These are phyloP conservation scores for Nestor notabilis DNA, from an alignment of 2,113 vertebrate species.

Conservation along the genomic window DNA sequence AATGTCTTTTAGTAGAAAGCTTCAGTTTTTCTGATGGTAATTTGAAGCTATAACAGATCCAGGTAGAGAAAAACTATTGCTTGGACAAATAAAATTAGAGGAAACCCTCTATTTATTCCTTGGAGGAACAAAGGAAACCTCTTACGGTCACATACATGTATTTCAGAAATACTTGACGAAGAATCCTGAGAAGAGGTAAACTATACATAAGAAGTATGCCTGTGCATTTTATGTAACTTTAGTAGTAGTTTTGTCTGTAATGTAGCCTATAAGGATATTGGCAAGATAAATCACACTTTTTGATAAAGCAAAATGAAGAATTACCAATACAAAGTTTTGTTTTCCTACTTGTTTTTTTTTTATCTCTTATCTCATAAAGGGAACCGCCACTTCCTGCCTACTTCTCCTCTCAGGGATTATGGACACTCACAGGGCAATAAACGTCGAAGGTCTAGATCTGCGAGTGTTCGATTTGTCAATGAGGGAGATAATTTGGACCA, in stretches of 20 bases:
- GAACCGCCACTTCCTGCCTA: conserved; percentile 77
- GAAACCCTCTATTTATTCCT: not conserved
- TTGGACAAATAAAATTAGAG: not conserved
- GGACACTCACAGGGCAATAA: conserved; percentile 46
- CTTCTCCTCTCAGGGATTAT: conserved; percentile 86
- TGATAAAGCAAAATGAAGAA: not conserved
- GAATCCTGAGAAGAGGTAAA: not conserved
- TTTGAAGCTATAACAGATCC: not conserved
- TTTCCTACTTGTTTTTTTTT: not conserved
- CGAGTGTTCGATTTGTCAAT: conserved; percentile 83
- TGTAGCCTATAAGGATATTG: not conserved
- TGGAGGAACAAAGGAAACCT: not conserved
- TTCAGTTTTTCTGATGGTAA: not conserved
- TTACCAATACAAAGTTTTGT: not conserved
- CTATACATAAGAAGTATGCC: not conserved
- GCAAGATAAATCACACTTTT: not conserved
- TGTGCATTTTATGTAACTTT: not conserved
- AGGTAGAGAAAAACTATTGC: not conserved
- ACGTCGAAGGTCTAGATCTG: conserved; percentile 80
- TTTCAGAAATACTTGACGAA: not conserved
- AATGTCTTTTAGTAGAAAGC: not conserved
- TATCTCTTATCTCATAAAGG: conserved; percentile 73
- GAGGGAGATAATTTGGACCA: conserved; percentile 65
- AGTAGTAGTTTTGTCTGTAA: not conserved
- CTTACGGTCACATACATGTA: not conserved